phyloP scores from a whole-genome alignment of 2,888 invertebrate genomes.

The Scrobipalpa atriplicella region DNA sequence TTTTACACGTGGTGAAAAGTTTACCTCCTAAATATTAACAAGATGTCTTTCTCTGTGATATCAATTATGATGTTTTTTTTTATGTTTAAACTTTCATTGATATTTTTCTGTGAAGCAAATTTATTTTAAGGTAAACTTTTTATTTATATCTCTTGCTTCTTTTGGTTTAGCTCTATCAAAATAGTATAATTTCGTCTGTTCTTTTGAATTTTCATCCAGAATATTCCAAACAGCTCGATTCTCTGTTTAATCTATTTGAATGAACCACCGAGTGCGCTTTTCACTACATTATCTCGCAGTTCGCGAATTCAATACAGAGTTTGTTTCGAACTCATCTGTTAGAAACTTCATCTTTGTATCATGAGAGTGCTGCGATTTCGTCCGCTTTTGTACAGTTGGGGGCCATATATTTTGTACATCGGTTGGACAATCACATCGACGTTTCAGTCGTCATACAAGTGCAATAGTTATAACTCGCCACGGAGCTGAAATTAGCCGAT shows the following conservation, averaged over 20 bases:
- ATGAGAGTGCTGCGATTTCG: conserved; percentile 31
- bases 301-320: conserved; percentile 46
- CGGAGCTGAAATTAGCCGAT: too few relatives aligned
- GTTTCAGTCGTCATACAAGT: too few relatives aligned
- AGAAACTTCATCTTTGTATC: conserved; percentile 40
- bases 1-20: background rate
- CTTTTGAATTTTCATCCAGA: conserved; percentile 16
- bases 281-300: conserved; percentile 39
- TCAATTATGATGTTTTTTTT: too few relatives aligned
- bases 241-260: conserved; percentile 22
- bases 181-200: background rate
- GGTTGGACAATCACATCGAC: too few relatives aligned
- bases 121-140: too few relatives aligned
- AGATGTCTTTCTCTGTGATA: too few relatives aligned
- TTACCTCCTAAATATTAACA: too few relatives aligned
- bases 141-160: background rate
- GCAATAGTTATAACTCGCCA: too few relatives aligned
- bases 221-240: background rate
- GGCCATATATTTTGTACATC: too few relatives aligned
- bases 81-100: too few relatives aligned
- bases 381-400: too few relatives aligned
- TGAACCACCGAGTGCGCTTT: conserved; percentile 27
- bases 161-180: background rate
- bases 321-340: conserved; percentile 48
- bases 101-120: too few relatives aligned